phyloP scores from a whole-genome alignment of 2,888 invertebrate species.

The Aspidapion aeneum region DNA sequence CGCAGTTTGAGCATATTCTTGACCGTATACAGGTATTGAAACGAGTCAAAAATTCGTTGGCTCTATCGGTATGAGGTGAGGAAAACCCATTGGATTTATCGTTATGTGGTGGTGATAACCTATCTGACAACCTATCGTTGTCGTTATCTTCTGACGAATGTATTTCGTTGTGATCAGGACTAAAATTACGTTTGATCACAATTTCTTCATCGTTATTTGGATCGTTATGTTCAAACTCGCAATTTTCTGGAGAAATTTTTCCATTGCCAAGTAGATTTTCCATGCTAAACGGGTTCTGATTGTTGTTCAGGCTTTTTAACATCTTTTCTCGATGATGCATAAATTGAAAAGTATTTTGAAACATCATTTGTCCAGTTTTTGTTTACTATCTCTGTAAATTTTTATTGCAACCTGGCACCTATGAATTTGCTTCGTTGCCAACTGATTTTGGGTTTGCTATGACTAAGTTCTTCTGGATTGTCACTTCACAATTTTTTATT shows the following conservation, averaged over 20 bases:
- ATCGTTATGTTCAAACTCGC: conserved; percentile 25
- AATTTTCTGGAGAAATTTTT: conserved; percentile 41
- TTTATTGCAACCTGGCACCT: neutral
- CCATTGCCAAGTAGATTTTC: conserved; percentile 44
- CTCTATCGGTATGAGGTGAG: conserved; percentile 3
- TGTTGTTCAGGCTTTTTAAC: conserved; percentile 44
- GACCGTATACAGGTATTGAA: conserved; percentile 44
- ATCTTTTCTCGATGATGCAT: conserved; percentile 42
- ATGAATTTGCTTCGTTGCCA: no score
- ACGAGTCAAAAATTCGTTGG: conserved; percentile 35
- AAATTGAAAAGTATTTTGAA: conserved; percentile 43
- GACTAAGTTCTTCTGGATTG: no score
- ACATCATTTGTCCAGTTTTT: conserved; percentile 32
- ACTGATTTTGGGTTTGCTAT: no score
- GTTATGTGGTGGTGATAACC: conserved; percentile 33
- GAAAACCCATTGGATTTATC: conserved; percentile 28
- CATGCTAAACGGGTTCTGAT: conserved; percentile 46
- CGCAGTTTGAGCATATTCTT: conserved; percentile 54
- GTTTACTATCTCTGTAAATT: neutral
- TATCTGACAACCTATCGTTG: conserved; percentile 31
- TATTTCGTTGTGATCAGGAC: conserved; percentile 17
- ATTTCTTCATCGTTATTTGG: conserved; percentile 25
- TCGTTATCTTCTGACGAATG: conserved; percentile 16
- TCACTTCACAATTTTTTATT: no score
- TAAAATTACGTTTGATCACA: conserved; percentile 26